These are phyloP conservation scores for Temnopleurus reevesii DNA, from an alignment of 53 echinoderm and acorn worm genomes.

Conservation along the genomic window DNA sequence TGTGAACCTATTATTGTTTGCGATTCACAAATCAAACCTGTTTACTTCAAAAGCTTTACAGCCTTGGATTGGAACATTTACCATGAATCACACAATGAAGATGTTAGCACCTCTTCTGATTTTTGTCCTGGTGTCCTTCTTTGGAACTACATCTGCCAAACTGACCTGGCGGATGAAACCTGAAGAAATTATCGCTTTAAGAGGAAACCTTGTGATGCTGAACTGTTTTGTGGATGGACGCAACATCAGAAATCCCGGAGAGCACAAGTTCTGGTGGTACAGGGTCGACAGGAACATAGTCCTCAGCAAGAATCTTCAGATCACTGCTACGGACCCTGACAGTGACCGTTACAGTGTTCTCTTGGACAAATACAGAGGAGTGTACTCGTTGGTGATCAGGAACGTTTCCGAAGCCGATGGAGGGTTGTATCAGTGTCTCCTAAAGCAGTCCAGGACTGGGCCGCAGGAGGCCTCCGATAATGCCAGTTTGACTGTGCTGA, in stretches of 20 bases:
- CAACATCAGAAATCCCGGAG: constrained; percentile 48
- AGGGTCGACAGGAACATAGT: constrained; percentile 69
- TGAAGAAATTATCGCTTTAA: constrained; percentile 67
- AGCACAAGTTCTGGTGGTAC: constrained; percentile 88
- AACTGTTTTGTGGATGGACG: constrained; percentile 63
- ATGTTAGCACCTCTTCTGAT: neutral
- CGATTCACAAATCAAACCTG: no score
- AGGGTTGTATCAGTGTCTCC: constrained; percentile 82
- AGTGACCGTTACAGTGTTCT: constrained; percentile 66
- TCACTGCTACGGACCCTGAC: constrained; percentile 60
- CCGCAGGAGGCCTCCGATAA: constrained; percentile 64
- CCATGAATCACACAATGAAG: neutral
- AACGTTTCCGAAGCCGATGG: constrained; percentile 73
- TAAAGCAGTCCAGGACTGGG: constrained; percentile 55
- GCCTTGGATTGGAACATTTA: neutral
- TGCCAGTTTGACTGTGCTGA: constrained; percentile 73
- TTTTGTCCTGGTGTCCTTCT: neutral
- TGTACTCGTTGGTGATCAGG: constrained; percentile 70
- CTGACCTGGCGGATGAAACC: constrained; percentile 74
- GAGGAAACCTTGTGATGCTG: constrained; percentile 61
- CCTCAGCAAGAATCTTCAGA: constrained; percentile 77
- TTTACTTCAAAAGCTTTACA: neutral
- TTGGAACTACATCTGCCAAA: neutral
- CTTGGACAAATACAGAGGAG: constrained; percentile 69
- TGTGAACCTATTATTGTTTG: neutral